Conservation (phyloP, 2,113 vertebrate species). For the Galbula dea region DNA sequence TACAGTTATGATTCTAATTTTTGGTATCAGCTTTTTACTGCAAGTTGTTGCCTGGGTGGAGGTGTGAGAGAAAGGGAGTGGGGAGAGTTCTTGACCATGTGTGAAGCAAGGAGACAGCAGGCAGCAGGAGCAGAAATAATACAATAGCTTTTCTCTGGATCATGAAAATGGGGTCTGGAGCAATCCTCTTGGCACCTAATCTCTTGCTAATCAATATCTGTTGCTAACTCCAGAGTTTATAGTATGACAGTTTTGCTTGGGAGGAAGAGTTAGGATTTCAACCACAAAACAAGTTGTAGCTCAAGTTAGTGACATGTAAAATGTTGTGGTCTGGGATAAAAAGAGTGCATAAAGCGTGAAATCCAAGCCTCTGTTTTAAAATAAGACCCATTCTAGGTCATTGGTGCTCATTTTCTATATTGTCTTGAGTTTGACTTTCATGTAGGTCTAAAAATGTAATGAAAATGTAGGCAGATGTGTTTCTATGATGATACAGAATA, state of each 20-base stretch:
- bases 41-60: slow-evolving; percentile 39
- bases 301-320: background rate
- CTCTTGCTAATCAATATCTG: background rate
- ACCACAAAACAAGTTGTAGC: background rate
- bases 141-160: background rate
- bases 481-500: background rate
- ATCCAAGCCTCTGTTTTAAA: background rate
- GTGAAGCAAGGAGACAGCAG: background rate
- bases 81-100: background rate
- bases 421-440: background rate
- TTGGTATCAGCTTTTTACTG: slow-evolving; percentile 44
- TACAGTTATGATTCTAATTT: slow-evolving; percentile 31
- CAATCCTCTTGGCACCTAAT: background rate
- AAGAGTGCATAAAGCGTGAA: background rate
- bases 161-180: background rate
- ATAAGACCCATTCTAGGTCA: background rate
- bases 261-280: background rate
- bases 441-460: background rate
- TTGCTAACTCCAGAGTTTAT: background rate
- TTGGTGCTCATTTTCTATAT: background rate
- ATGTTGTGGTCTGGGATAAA: background rate
- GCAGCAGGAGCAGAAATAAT: slow-evolving; percentile 10
- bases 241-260: background rate
- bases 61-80: slow-evolving; percentile 35
- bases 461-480: background rate